Base-by-base conservation (phyloP, 2,888 invertebrate genomes). In the Argyresthia goedartella region DNA sequence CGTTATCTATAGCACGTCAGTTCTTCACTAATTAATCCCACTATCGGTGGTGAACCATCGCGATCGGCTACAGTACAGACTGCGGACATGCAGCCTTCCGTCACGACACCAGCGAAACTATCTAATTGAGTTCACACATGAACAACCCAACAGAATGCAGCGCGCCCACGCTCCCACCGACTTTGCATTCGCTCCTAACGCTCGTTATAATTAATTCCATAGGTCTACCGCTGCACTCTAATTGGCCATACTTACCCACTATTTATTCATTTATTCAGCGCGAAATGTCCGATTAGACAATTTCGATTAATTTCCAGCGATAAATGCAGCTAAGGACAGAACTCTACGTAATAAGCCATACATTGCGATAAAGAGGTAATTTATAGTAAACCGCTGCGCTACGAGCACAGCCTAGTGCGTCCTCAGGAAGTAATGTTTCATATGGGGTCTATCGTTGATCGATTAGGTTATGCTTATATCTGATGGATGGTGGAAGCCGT, bases 41-140 rank as follows among this genome's bases (percentile, higher is more conserved):
- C 52, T 56, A 63, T 66, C 69, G 59, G 56, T 58, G 57, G 52
- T 48, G 46, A 49, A 57, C 58, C 60, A 65, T 67, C 65, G 59
- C 60, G 52, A 62, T 25, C 2, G 25, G 25, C 25, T 25, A 25
- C 25, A 25, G 25, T 25, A 65, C 67, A 67, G 66, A 67, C 64
- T 64, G 66, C 64, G 63, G 64, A 62, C 66, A 66, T 54, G 55
- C 52, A 52, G 54, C 52, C 55, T 54, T 43, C 48, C 42, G 52
- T 49, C 55, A 55, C 50, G 56, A 54, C 50, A 65, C 60, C 54
- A 60, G 67, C 67, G 69, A 73, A 73, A 75, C 72, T 71, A 66
- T 71, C 66, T 75, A 73, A 76, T 75, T 71, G 72, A 71, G 66
- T 78, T 74, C 66, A 73, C 76, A 77, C 76, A 74, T 80, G 71